Base-by-base conservation (phyloP, 2,113 vertebrate genomes). In the Asarcornis scutulata region DNA sequence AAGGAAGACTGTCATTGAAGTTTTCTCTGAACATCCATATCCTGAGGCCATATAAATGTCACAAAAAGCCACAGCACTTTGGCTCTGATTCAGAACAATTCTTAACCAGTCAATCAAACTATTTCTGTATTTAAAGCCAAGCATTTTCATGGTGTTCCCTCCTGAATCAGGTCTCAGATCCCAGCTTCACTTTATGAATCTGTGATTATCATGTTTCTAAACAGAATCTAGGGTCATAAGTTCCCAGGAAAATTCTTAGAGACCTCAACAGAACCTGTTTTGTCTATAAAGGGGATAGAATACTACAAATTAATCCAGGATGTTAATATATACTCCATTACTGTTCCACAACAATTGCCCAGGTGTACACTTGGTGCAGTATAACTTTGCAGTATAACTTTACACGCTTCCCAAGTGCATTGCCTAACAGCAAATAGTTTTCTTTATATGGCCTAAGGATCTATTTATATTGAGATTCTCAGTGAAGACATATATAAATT, bases 11-110 rank as follows among this genome's bases (percentile, higher is more conserved):
- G 62, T 88, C 80, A 86, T 1, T 50, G 73, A 88, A 87, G 62
- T 90, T 93, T 96, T 92, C 91, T 68, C 73, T 94, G 93, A 96
- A 93, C 73, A 80, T 75, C 52, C 25, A 0, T 89, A 72, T 74
- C 88, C 75, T 76, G 58, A 82, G 73, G 75, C 75, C 64, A 75
- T 88, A 91, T 73, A 80, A 86, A 93, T 92, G 96, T 89, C 92
- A 95, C 36, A 60, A 80, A 92, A 89, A 93, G 69, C 55, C 95
- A 79, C 7, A 3, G 26, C 23, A 52, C 82, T 96, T 81, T 60
- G 89, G 52, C 78, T 89, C 11, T 25, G 9, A 85, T 90, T 95
- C 83, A 96, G 56, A 38, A 85, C 72, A 94, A 80, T 78, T 76
- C 56, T 83, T 62, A 89, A 83, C n/a, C 56, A 85, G 87, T 89